These are phyloP conservation scores for Ormyrus nitidulus DNA, from an alignment of 2,888 invertebrate genomes.

Conservation along the genomic window DNA sequence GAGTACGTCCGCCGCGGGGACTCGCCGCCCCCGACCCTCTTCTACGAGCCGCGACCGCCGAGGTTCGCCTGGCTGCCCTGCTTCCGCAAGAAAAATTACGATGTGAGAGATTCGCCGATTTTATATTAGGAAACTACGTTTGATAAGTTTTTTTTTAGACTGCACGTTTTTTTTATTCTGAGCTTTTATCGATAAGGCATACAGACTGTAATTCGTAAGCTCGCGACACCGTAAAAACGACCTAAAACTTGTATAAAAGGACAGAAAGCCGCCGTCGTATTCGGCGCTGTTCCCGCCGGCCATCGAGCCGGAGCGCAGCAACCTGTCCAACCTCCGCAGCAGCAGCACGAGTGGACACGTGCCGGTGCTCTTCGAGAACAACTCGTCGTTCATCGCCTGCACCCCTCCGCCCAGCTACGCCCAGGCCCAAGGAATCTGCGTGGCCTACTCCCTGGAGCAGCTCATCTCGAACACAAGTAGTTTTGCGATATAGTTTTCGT, in stretches of 20 bases:
- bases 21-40: conserved; percentile 46
- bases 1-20: not conserved
- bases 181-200: too few relatives aligned
- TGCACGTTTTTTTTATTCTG: too few relatives aligned
- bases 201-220: too few relatives aligned
- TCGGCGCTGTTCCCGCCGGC: conserved; percentile 25
- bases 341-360: not conserved
- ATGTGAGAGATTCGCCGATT: too few relatives aligned
- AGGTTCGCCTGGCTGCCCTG: not conserved
- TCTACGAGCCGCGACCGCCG: not conserved
- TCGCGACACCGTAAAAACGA: too few relatives aligned
- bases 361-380: conserved; percentile 29
- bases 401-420: conserved; percentile 49
- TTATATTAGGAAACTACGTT: too few relatives aligned
- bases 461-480: conserved; percentile 47
- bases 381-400: conserved; percentile 34
- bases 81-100: not conserved
- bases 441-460: conserved; percentile 55
- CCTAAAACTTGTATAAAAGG: not conserved
- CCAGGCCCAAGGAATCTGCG: conserved; percentile 50
- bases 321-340: not conserved
- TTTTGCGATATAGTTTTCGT: too few relatives aligned
- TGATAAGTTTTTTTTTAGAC: too few relatives aligned
- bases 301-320: not conserved
- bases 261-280: conserved; percentile 41